Conservation (phyloP, 2,113 vertebrate genomes). For the Propithecus coquereli region DNA sequence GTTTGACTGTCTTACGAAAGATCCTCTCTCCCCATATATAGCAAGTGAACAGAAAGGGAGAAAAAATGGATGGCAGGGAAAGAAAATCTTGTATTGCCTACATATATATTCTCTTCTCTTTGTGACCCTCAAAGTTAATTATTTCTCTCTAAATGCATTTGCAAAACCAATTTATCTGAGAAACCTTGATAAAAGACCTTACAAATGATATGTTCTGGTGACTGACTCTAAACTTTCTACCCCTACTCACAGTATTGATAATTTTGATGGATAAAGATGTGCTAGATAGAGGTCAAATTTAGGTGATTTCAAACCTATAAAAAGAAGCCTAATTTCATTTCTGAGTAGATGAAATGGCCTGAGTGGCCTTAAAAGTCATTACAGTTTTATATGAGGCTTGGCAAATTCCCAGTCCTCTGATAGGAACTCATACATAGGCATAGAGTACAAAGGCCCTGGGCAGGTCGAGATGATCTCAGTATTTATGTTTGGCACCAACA, state of each 20-base stretch:
- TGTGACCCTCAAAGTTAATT: conserved; percentile 67
- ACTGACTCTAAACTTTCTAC: conserved; percentile 24
- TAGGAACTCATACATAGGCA: conserved; percentile 43
- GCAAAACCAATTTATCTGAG: conserved; percentile 61
- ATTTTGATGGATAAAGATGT: conserved; percentile 62
- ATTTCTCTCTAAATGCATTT: conserved; percentile 61
- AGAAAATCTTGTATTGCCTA: conserved; percentile 11
- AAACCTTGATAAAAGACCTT: conserved; percentile 65
- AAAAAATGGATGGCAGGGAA: not conserved
- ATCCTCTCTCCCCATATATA: not conserved
- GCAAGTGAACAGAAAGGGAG: not conserved
- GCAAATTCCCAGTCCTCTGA: conserved; percentile 46
- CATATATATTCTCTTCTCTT: conserved; percentile 6
- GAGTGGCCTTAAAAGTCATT: conserved; percentile 60
- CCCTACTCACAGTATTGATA: conserved; percentile 48
- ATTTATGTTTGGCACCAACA: conserved; percentile 60
- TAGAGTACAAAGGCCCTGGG: conserved; percentile 7
- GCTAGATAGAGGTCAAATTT: conserved; percentile 49
- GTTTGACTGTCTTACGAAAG: conserved; percentile 12
- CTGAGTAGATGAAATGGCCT: conserved; percentile 47
- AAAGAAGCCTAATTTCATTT: conserved; percentile 67
- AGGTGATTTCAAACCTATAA: conserved; percentile 58
- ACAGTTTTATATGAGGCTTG: conserved; percentile 52
- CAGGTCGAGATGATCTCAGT: conserved; percentile 43
- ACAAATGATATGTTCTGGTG: conserved; percentile 42